A percentile compares a stretch with the other conserved stretches of the same genome.
phyloP scores from a whole-genome alignment of 2,113 vertebrate genomes.

The Microtus montanus region DNA sequence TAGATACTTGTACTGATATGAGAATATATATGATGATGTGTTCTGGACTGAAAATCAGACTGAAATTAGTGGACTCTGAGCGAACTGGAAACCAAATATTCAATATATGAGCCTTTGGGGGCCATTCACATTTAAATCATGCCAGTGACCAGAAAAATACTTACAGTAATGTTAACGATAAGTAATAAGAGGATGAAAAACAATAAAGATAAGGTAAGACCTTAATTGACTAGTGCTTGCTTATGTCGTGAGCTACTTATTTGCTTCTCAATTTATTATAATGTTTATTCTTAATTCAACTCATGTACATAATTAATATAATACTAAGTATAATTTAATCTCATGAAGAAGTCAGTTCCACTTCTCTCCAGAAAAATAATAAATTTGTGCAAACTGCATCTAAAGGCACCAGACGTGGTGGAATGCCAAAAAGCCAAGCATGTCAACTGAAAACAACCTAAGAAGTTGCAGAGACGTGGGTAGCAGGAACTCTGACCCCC shows the following conservation, averaged over 20 bases:
- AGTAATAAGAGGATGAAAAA: not conserved
- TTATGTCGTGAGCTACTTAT: not conserved
- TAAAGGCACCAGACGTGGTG: not conserved
- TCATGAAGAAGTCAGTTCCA: not conserved
- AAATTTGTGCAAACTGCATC: not conserved
- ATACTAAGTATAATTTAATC: not conserved
- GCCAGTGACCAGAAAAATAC: not conserved
- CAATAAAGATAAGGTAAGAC: not conserved
- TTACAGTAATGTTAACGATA: not conserved
- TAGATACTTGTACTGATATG: not conserved
- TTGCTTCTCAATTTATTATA: constrained; percentile 11
- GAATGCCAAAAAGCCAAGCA: not conserved
- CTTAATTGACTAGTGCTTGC: not conserved
- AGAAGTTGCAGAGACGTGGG: not conserved
- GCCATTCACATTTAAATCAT: not conserved
- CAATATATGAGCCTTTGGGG: not conserved
- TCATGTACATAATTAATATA: not conserved
- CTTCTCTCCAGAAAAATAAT: not conserved
- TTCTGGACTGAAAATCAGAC: constrained; percentile 3
- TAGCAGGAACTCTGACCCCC: not conserved
- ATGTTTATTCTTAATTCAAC: not conserved
- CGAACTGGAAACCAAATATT: not conserved
- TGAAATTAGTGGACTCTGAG: not conserved
- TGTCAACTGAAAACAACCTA: not conserved
- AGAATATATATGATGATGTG: not conserved